Conservation (phyloP, 2,113 vertebrate genomes). For the Tupaia tana region DNA sequence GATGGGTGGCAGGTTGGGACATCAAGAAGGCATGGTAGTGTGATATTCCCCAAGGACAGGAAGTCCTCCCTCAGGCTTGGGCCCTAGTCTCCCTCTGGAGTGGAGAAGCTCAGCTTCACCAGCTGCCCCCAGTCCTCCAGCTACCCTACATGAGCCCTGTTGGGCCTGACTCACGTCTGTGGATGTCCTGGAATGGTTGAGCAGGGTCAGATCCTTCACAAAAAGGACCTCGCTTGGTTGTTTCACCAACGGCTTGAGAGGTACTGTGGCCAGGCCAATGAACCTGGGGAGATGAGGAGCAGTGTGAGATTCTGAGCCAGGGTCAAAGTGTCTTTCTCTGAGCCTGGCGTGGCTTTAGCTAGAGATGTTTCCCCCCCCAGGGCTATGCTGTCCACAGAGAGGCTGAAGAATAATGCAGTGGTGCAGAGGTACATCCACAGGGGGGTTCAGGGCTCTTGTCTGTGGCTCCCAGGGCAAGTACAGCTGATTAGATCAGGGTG, state of each 20-base stretch:
- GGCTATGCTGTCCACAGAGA: not conserved
- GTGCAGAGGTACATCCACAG: not conserved
- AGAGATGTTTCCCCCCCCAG: not conserved
- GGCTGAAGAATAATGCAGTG: not conserved
- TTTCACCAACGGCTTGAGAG: constrained; percentile 63
- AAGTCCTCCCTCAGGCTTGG: not conserved
- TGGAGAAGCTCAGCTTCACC: not conserved
- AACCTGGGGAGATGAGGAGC: constrained; percentile 56
- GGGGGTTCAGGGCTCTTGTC: not conserved
- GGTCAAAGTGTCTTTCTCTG: not conserved
- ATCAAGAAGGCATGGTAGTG: not conserved
- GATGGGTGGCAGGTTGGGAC: not conserved
- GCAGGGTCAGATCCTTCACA: constrained; percentile 64
- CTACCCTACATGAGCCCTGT: not conserved
- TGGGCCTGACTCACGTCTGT: constrained; percentile 70
- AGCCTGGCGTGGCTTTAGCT: not conserved
- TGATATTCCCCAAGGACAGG: not conserved
- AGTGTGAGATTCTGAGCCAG: not conserved
- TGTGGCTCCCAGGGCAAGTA: not conserved
- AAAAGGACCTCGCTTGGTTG: constrained; percentile 7
- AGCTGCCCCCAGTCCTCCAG: not conserved
- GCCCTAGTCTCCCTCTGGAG: not conserved
- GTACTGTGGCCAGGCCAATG: constrained; percentile 71
- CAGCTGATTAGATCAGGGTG: not conserved
- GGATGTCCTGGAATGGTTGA: constrained; percentile 59